Percentiles rank a stretch among this genome's conserved stretches.
These are phyloP conservation scores for Australoheros facetus DNA, from an alignment of 2,797 vertebrate genomes.

Conservation along the genomic window DNA sequence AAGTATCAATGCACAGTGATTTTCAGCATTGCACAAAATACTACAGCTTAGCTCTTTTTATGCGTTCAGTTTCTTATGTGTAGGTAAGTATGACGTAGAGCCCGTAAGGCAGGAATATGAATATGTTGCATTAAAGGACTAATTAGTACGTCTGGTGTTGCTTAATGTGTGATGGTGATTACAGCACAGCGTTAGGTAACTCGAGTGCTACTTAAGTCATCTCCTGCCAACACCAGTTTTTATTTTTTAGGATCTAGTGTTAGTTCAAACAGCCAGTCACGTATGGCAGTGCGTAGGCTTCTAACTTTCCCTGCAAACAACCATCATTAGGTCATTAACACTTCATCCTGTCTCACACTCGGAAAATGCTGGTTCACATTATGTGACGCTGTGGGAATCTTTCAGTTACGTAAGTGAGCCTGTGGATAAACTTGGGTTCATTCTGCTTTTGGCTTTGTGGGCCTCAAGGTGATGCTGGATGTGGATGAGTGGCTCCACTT, in stretches of 20 bases:
- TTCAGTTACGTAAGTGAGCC: neutral
- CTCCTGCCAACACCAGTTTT: neutral
- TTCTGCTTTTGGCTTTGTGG: neutral
- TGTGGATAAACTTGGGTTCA: neutral
- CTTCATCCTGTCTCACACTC: constrained; percentile 21
- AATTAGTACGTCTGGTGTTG: constrained; percentile 18
- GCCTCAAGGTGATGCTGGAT: neutral
- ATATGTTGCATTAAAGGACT: neutral
- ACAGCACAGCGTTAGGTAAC: neutral
- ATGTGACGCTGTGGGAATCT: neutral
- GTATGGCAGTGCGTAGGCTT: constrained; percentile 13
- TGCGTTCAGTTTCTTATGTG: neutral
- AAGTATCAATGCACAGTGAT: neutral
- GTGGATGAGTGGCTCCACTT: neutral
- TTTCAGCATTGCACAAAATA: neutral
- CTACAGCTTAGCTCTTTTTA: neutral
- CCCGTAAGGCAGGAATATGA: constrained; percentile 1
- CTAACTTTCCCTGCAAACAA: constrained; percentile 5
- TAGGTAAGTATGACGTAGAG: neutral
- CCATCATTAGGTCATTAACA: constrained; percentile 1
- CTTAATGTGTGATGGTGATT: constrained; percentile 11
- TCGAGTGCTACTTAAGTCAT: neutral
- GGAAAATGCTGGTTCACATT: neutral
- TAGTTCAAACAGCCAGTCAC: neutral
- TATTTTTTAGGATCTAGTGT: neutral